Evolutionary conservation across 2,888 invertebrate genomes (phyloP).

Genomic region (Pheosia tremula): DNA sequence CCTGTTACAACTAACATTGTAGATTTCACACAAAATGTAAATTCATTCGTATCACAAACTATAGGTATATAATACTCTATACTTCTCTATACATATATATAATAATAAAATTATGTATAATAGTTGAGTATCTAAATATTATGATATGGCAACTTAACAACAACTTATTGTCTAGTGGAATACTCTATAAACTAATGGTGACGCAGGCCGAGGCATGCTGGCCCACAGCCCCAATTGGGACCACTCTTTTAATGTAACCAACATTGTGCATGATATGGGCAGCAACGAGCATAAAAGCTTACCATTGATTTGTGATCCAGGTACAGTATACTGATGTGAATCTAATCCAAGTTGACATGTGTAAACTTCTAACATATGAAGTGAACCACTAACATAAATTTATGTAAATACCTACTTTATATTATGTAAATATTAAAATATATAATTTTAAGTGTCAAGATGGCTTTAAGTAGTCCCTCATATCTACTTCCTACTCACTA

Average conservation of each 20-base stretch:
- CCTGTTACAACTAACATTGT: slow-evolving; percentile 59
- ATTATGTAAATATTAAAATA: too few relatives aligned
- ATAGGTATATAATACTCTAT: slow-evolving; percentile 75
- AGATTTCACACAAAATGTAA: slow-evolving; percentile 77
- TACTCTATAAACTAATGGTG: slow-evolving; percentile 54
- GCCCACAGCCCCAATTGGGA: neutral
- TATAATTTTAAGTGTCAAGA: too few relatives aligned
- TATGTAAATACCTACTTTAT: too few relatives aligned
- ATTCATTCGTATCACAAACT: slow-evolving; percentile 83
- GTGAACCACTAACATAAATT: too few relatives aligned
- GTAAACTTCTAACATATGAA: too few relatives aligned
- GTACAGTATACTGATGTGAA: too few relatives aligned
- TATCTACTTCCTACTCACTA: neutral
- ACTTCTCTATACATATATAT: slow-evolving; percentile 67
- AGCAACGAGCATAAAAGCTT: neutral
- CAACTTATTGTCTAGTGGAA: slow-evolving; percentile 83
- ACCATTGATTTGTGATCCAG: too few relatives aligned
- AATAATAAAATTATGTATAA: slow-evolving; percentile 63
- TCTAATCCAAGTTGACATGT: too few relatives aligned
- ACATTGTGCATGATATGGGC: neutral
- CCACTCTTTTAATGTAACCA: slow-evolving; percentile 2
- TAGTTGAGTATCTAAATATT: slow-evolving; percentile 81
- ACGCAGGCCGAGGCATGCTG: neutral
- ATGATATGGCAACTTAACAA: slow-evolving; percentile 83
- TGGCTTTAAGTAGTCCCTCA: neutral